Evolutionary conservation across 92 coral and sea anemone species (phyloP).

Genomic region (Phenganax marumi): DNA sequence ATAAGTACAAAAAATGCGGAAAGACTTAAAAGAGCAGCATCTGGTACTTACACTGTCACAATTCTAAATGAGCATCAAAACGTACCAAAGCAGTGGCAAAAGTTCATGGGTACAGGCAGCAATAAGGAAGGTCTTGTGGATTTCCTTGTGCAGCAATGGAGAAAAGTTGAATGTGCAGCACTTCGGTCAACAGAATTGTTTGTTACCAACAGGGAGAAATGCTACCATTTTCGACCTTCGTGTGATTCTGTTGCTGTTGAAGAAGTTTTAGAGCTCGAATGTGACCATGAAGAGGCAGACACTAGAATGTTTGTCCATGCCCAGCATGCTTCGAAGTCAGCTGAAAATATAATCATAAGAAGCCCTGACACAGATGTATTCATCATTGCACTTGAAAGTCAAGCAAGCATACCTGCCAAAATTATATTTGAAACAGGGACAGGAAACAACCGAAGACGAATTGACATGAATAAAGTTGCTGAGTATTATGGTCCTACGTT

Average conservation of each 20-base stretch:
- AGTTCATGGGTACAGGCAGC: neutral
- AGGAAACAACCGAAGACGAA: conserved; percentile 5
- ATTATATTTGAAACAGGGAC: neutral
- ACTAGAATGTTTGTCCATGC: conserved; percentile 15
- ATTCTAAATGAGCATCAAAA: conserved; percentile 1
- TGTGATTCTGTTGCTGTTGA: neutral
- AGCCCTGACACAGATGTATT: conserved; percentile 30
- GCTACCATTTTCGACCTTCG: neutral
- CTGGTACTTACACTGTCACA: neutral
- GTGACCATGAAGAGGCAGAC: conserved; percentile 18
- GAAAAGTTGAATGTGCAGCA: neutral
- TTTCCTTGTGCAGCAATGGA: conserved; percentile 8
- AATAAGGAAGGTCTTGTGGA: conserved; percentile 18
- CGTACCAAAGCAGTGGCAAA: conserved; percentile 24
- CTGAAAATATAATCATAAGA: neutral
- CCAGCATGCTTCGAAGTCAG: neutral
- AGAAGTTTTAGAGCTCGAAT: neutral
- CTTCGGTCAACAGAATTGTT: conserved; percentile 6
- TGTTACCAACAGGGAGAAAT: neutral
- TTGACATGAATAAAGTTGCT: neutral
- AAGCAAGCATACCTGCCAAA: neutral
- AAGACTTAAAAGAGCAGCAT: conserved; percentile 12
- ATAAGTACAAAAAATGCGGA: conserved; percentile 20
- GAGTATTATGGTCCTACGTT: neutral
- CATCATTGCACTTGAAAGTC: conserved; percentile 3